Evolutionary conservation across 2,797 vertebrate species (phyloP), one percentile per base, ranked within the genome.

Genomic region (Spinus olivaceus): DNA sequence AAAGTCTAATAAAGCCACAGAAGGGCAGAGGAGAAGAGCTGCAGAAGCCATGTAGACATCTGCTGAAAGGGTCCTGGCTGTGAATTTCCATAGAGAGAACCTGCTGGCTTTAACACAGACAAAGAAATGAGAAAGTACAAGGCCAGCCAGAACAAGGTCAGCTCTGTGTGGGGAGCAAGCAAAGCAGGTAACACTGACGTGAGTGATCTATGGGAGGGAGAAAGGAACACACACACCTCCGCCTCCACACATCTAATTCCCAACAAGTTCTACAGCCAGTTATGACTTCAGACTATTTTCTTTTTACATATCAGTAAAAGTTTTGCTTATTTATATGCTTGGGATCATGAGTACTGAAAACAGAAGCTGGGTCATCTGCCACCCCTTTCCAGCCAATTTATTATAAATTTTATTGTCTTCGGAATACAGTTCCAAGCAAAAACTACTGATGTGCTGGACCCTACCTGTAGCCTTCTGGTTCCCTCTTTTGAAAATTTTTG

Each of bases 41-140:
- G 73, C 91, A 92, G 79, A 91, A 95, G 89, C 71, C 93, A 87
- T 47, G 74, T 69, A 96, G 92, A 93, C 95, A 96, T 95, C 96
- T 97, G 94, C 95, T 95, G 92, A 96, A 95, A 96, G 81, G 46
- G 92, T 94, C 92, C 95, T 95, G 74, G 95, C 94, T 96, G 94
- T 95, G 96, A 95, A 88, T 91, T 96, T 95, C 92, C 87, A 94
- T 23, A 96, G 93, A 91, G 90, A 90, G 88, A 82, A 95, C 91
- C 94, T 95, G 91, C 95, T 96, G 94, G 93, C 70, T 93, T 69
- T 84, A 92, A 92, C 86, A 91, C 69, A 82, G 79, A 92, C 91
- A 96, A 93, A 96, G 93, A 91, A 94, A 95, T 28, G 63, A 86
- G 82, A 94, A 95, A 90, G 86, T 77, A 95, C 86, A 90, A 92